phyloP scores from a whole-genome alignment of 1,140 invertebrate species.

The Lanistes nyassanus region DNA sequence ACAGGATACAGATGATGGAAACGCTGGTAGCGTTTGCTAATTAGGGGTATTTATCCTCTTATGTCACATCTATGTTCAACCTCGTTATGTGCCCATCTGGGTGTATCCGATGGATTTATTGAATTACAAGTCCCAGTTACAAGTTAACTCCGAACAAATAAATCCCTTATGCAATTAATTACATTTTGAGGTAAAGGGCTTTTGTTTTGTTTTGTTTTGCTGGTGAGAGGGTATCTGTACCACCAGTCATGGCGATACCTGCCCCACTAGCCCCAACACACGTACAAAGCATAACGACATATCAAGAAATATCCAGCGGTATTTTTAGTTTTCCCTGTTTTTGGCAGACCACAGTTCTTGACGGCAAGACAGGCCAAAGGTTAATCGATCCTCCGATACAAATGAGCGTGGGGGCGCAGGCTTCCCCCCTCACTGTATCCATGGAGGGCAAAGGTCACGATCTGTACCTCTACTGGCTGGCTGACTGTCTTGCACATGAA shows the following conservation, averaged over 20 bases:
- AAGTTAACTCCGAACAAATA: too few relatives aligned
- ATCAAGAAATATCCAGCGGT: neutral
- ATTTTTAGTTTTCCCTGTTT: neutral
- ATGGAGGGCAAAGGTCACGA: slow-evolving; percentile 76
- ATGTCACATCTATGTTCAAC: too few relatives aligned
- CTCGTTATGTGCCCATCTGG: too few relatives aligned
- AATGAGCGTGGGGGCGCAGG: slow-evolving; percentile 76
- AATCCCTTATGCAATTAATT: too few relatives aligned
- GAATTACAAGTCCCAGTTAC: too few relatives aligned
- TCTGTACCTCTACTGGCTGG: slow-evolving; percentile 80
- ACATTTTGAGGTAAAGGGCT: too few relatives aligned
- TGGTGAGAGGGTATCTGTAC: neutral
- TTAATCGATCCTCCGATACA: slow-evolving; percentile 72
- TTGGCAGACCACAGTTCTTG: slow-evolving; percentile 74
- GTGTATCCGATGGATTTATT: too few relatives aligned
- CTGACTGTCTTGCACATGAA: slow-evolving; percentile 73
- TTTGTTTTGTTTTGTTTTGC: too few relatives aligned
- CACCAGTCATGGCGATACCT: too few relatives aligned
- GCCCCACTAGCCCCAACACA: neutral
- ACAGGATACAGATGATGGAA: too few relatives aligned
- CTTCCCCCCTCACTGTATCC: slow-evolving; percentile 75
- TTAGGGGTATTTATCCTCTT: too few relatives aligned
- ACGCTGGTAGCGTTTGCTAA: too few relatives aligned
- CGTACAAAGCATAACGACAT: neutral
- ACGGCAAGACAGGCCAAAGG: slow-evolving; percentile 76